Percentiles rank a stretch among this genome's conserved stretches.
Conservation (phyloP, 1,140 invertebrate species). For the Papilio polytes region DNA sequence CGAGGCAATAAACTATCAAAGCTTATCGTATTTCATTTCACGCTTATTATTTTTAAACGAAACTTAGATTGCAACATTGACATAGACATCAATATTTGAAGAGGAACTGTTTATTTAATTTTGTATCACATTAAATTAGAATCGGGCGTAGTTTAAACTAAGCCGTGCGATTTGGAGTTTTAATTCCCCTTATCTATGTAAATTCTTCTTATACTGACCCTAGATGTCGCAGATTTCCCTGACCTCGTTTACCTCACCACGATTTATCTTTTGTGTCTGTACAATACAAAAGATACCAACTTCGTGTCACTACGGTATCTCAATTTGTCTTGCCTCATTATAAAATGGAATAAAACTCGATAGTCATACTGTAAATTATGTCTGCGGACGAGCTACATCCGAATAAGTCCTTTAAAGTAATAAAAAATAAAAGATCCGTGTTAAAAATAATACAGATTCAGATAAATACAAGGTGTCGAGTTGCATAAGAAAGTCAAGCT, state of each 20-base stretch:
- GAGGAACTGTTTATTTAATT: not conserved
- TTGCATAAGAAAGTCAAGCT: too few relatives aligned
- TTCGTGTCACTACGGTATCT: not conserved
- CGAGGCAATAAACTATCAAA: conserved; percentile 14
- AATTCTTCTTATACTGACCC: not conserved
- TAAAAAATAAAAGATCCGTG: too few relatives aligned
- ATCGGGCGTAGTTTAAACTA: not conserved
- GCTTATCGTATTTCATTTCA: conserved; percentile 24
- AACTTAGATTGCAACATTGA: conserved; percentile 15
- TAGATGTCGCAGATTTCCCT: not conserved
- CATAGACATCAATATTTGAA: conserved; percentile 5
- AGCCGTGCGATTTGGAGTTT: not conserved
- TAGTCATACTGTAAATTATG: not conserved
- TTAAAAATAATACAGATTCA: too few relatives aligned
- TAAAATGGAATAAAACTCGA: not conserved
- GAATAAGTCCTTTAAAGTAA: too few relatives aligned
- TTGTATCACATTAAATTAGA: not conserved
- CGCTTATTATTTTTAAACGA: conserved; percentile 26
- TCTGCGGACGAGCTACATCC: too few relatives aligned
- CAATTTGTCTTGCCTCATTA: not conserved
- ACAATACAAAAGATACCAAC: not conserved
- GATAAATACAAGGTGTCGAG: too few relatives aligned
- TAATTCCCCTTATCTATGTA: not conserved
- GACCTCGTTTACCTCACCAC: not conserved
- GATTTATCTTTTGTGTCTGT: not conserved